A percentile compares a stretch with the other conserved stretches of the same genome.
Evolutionary conservation across 2,113 vertebrate genomes (phyloP).

Genomic region (cattle (Bos taurus)): DNA sequence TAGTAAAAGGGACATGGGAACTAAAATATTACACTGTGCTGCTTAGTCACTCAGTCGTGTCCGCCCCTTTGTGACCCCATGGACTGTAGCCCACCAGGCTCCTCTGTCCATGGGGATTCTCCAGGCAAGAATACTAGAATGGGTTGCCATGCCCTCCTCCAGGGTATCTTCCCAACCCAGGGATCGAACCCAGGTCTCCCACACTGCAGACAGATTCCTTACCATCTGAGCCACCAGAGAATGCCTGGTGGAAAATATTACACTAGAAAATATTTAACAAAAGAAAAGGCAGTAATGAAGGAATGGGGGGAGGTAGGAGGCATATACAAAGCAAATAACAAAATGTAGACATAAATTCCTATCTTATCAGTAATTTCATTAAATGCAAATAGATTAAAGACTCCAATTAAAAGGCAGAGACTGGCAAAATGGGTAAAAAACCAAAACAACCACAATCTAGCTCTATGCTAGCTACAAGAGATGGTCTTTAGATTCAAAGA

Average conservation of each 20-base stretch:
- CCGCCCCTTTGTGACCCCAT: neutral
- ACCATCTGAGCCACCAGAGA: neutral
- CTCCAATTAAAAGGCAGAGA: neutral
- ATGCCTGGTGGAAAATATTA: neutral
- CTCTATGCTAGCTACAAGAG: neutral
- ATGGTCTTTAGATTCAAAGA: neutral
- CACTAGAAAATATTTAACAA: neutral
- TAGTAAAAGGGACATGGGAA: neutral
- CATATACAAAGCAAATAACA: neutral
- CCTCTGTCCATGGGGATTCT: neutral
- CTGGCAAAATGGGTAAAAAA: neutral
- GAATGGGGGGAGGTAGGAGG: neutral
- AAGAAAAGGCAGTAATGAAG: neutral
- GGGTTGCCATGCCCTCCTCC: neutral
- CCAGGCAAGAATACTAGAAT: neutral
- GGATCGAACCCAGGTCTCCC: neutral
- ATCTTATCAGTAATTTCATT: conserved; percentile 10
- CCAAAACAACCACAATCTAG: neutral
- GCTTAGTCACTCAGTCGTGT: neutral
- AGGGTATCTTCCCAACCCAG: neutral
- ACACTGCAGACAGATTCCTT: accelerated
- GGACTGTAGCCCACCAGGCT: neutral
- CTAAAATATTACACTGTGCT: neutral
- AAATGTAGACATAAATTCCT: neutral
- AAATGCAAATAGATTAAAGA: neutral